A percentile compares a stretch with the other conserved stretches of the same genome.
phyloP scores from a whole-genome alignment of 2,797 vertebrate genomes.

The Aeoliscus strigatus region DNA sequence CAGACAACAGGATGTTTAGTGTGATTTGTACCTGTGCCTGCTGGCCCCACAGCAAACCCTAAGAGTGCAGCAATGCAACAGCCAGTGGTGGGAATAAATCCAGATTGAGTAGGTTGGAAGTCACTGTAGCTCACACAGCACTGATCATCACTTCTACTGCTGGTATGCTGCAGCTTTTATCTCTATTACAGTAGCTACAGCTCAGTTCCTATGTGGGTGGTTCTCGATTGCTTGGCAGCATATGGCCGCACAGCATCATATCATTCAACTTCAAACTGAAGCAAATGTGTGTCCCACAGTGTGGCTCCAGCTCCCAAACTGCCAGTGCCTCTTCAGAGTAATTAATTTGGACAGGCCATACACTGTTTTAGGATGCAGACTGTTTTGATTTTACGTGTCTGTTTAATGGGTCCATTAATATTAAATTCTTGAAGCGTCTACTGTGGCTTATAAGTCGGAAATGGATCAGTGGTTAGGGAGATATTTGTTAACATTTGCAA shows the following conservation, averaged over 20 bases:
- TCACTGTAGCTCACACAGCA: slow-evolving; percentile 42
- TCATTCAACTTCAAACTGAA: slow-evolving; percentile 59
- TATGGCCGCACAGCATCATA: slow-evolving; percentile 61
- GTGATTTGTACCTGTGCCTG: slow-evolving; percentile 5
- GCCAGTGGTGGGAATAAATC: slow-evolving; percentile 45
- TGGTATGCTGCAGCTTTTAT: slow-evolving; percentile 59
- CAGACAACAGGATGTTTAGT: too few species aligned
- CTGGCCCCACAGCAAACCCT: slow-evolving; percentile 15
- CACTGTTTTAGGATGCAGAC: slow-evolving; percentile 17
- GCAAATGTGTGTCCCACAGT: slow-evolving; percentile 41
- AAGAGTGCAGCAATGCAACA: slow-evolving; percentile 21
- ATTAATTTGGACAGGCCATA: slow-evolving; percentile 32
- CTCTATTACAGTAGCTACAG: slow-evolving; percentile 60
- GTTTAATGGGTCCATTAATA: too few species aligned
- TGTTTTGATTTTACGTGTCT: too few species aligned
- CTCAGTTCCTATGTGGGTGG: slow-evolving; percentile 62
- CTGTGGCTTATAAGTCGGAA: too few species aligned
- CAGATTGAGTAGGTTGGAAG: slow-evolving; percentile 60
- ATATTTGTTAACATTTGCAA: too few species aligned
- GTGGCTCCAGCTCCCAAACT: slow-evolving; percentile 43
- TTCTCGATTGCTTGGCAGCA: slow-evolving; percentile 65
- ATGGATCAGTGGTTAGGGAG: too few species aligned
- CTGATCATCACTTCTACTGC: slow-evolving; percentile 55
- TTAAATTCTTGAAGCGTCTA: too few species aligned
- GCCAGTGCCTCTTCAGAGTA: slow-evolving; percentile 23